phyloP scores from a whole-genome alignment of 1,140 invertebrate species.

The Leptinotarsa undecemlineata region DNA sequence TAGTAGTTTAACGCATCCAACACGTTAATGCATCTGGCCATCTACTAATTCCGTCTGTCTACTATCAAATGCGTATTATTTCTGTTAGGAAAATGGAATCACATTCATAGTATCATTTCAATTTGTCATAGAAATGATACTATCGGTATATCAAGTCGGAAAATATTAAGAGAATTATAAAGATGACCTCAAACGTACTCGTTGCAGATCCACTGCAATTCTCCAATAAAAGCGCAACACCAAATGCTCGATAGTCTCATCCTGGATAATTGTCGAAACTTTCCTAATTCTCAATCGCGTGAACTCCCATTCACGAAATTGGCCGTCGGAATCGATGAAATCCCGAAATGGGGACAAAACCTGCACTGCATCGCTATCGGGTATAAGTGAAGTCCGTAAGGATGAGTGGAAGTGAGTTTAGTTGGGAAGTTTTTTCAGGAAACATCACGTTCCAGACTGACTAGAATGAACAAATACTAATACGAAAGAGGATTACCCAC shows the following conservation, averaged over 20 bases:
- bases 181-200: no score
- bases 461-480: constrained; percentile 19
- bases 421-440: constrained; percentile 3
- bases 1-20: no score
- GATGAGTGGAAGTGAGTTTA: constrained; percentile 13
- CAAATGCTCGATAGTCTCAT: not conserved
- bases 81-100: no score
- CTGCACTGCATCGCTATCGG: constrained; percentile 6
- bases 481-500: constrained; percentile 13
- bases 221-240: not conserved
- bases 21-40: no score
- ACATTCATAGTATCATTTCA: no score
- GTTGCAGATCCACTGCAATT: not conserved
- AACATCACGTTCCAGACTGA: constrained; percentile 9
- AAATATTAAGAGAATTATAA: no score
- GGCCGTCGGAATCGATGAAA: not conserved
- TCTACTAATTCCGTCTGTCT: no score
- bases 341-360: not conserved
- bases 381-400: not conserved
- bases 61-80: no score
- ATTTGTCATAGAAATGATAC: no score
- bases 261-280: not conserved
- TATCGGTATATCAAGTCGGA: no score
- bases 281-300: not conserved
- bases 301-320: not conserved